Evolutionary conservation across 1,140 invertebrate genomes (phyloP).

Genomic region (Drosophila seguyi): DNA sequence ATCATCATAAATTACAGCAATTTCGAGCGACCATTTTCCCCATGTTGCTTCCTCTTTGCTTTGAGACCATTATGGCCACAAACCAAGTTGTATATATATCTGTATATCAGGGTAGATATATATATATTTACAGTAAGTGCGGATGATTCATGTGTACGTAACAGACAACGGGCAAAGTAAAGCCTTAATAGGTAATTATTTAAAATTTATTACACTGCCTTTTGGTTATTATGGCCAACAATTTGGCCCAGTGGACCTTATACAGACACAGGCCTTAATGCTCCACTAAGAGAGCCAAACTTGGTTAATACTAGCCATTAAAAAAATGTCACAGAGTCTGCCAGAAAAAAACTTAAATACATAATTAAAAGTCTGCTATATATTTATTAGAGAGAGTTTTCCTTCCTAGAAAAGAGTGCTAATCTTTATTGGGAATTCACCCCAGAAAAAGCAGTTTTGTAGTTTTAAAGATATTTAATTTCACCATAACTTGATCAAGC

Average conservation of each 20-base stretch:
- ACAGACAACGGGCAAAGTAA: slow-evolving; percentile 47
- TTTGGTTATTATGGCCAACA: slow-evolving; percentile 57
- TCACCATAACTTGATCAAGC: slow-evolving; percentile 8
- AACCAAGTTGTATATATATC: slow-evolving; percentile 16
- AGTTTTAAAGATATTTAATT: slow-evolving; percentile 21
- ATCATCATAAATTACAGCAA: slow-evolving; percentile 84
- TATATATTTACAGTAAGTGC: slow-evolving; percentile 6
- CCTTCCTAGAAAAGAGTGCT: not conserved
- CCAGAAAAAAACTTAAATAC: slow-evolving; percentile 5
- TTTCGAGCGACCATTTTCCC: slow-evolving; percentile 75
- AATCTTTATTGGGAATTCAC: slow-evolving; percentile 10
- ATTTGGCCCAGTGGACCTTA: slow-evolving; percentile 47
- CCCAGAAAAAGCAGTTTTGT: not conserved
- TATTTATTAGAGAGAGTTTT: not conserved
- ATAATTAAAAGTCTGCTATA: not conserved
- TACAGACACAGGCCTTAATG: slow-evolving; percentile 18
- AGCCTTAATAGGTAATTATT: slow-evolving; percentile 85
- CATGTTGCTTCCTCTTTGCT: slow-evolving; percentile 45
- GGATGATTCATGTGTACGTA: slow-evolving; percentile 40
- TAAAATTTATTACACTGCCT: slow-evolving; percentile 81
- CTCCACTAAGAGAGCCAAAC: slow-evolving; percentile 22
- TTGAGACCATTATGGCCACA: slow-evolving; percentile 59
- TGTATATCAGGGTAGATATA: slow-evolving; percentile 1
- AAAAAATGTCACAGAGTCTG: not conserved
- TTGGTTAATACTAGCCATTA: slow-evolving; percentile 1